phyloP scores from a whole-genome alignment of 2,888 invertebrate species.

The Synanthedon tipuliformis region DNA sequence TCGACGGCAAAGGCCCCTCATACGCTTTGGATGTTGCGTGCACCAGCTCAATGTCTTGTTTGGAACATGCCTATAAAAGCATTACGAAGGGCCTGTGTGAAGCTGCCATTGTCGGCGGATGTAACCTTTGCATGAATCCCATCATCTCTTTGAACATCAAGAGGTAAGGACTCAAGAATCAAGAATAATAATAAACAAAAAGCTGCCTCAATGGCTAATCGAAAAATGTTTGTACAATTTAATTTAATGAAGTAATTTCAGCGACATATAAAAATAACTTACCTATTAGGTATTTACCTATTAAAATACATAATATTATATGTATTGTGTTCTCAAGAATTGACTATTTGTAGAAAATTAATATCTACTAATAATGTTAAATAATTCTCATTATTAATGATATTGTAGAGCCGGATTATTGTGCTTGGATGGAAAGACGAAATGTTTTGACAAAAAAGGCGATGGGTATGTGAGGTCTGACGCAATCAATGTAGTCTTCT shows the following conservation, averaged over 20 bases:
- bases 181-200: too few species aligned
- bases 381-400: too few species aligned
- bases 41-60: conserved; percentile 29
- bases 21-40: conserved; percentile 31
- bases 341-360: too few species aligned
- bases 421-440: conserved; percentile 79
- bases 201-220: too few species aligned
- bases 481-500: conserved; percentile 72
- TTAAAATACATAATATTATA: too few species aligned
- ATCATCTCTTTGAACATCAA: conserved; percentile 18
- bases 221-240: too few species aligned
- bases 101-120: conserved; percentile 72
- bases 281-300: too few species aligned
- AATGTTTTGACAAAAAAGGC: conserved; percentile 84
- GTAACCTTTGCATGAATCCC: conserved; percentile 68
- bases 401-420: background rate
- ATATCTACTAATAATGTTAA: too few species aligned
- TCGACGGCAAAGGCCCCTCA: conserved; percentile 39
- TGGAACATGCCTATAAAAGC: conserved; percentile 31
- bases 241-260: too few species aligned
- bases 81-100: conserved; percentile 39
- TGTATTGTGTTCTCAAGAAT: too few species aligned
- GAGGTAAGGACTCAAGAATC: background rate
- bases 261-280: too few species aligned
- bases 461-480: conserved; percentile 82